Base-by-base conservation (phyloP, 1,140 invertebrate genomes). In the Yoshiicerus persimilis region DNA sequence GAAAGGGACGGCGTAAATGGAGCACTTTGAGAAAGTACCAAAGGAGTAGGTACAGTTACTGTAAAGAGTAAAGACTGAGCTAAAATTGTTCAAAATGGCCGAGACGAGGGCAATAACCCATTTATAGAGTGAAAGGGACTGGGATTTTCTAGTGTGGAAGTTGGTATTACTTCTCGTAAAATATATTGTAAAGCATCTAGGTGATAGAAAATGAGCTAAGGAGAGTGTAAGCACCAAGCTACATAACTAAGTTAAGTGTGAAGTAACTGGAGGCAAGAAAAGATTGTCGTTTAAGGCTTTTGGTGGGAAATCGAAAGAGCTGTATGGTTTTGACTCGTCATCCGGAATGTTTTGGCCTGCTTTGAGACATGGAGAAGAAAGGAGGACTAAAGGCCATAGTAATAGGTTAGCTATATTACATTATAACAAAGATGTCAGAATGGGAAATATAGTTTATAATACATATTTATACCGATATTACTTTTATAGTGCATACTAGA, bases 41-140 rank as follows among this genome's bases (percentile, higher is more conserved):
- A 4, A 36, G 75, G 16, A 38, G 32, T 10, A 23, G n/a, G 34
- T 80, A 5, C 20, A 34, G 75, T 16, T 56, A 56, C 13, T 56
- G 47, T 56, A 56, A 56, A 56, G 47, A 56, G n/a, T n/a, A n/a
- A 56, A 56, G 30, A n/a, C n/a, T n/a, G n/a, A n/a, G n/a, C n/a
- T 36, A 36, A 80, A 80, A 80, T 80, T 80, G 20, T 80, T 80
- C 75, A 80, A 80, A 80, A 80, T 80, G 75, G 75, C 75, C 34
- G 75, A 30, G 9, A 38, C n/a, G 75, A 36, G 75, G 30, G 34
- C 32, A 80, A 80, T 80, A 80, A 80, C 75, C 30, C 75, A 80
- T 80, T 80, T 80, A 80, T 80, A 36, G 30, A 77, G 30, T 38
- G 75, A 80, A 80, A 80, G 38, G 75, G 32, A 20, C 75, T 38